phyloP scores from a whole-genome alignment of 2,888 invertebrate species.

The Auanema freiburgensis region DNA sequence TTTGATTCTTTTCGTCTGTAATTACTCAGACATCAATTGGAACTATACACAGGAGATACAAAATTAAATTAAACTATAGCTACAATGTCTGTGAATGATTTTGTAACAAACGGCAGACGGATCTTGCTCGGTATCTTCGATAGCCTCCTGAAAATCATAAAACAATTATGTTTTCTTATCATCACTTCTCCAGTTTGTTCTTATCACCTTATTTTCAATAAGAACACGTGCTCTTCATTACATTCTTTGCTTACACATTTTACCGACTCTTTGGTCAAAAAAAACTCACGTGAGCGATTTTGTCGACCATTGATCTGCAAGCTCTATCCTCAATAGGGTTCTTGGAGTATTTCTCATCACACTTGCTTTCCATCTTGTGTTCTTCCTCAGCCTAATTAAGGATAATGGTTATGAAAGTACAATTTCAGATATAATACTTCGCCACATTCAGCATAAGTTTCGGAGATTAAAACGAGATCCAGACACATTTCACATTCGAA shows the following conservation, averaged over 20 bases:
- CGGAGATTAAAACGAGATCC: slow-evolving; percentile 35
- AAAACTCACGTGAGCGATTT: slow-evolving; percentile 30
- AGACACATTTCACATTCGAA: slow-evolving; percentile 38
- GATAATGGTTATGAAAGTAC: too few relatives aligned
- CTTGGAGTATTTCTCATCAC: slow-evolving; percentile 28
- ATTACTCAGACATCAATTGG: too few relatives aligned
- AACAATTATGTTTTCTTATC: neutral
- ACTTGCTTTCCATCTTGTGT: slow-evolving; percentile 34
- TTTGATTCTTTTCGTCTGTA: too few relatives aligned
- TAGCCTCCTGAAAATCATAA: slow-evolving; percentile 27
- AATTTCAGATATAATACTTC: too few relatives aligned
- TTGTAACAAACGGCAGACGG: slow-evolving; percentile 31
- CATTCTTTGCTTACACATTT: neutral
- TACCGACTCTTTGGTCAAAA: too few relatives aligned
- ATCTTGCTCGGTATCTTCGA: slow-evolving; percentile 35
- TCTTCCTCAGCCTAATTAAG: slow-evolving; percentile 21
- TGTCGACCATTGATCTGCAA: slow-evolving; percentile 32
- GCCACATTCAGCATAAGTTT: slow-evolving; percentile 40
- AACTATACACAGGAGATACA: too few relatives aligned
- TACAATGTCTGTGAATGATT: slow-evolving; percentile 29
- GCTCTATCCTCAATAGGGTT: slow-evolving; percentile 20
- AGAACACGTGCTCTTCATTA: neutral
- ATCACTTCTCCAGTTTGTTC: neutral
- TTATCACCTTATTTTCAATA: neutral
- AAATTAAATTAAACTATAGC: slow-evolving; percentile 13